A percentile compares a stretch with the other conserved stretches of the same genome.
phyloP scores from a whole-genome alignment of 2,797 vertebrate genomes.

The Hafferia zeledoni region DNA sequence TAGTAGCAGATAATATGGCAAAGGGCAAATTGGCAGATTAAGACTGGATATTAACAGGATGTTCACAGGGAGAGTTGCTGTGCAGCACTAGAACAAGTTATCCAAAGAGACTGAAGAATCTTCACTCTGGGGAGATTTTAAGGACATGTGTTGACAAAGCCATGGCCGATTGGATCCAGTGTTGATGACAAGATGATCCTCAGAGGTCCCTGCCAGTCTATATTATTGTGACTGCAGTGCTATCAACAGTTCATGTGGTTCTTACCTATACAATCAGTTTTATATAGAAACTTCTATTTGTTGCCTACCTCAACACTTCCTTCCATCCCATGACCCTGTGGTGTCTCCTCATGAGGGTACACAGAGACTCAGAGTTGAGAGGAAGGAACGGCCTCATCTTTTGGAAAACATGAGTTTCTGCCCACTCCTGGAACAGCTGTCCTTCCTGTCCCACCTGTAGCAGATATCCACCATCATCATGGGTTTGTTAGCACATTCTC shows the following conservation, averaged over 20 bases:
- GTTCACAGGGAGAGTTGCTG: background rate
- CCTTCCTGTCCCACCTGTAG: background rate
- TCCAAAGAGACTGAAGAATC: background rate
- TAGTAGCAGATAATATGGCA: background rate
- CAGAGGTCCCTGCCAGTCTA: background rate
- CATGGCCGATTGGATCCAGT: background rate
- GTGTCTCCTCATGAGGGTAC: background rate
- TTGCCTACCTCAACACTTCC: background rate
- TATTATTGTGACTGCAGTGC: background rate
- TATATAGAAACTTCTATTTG: background rate
- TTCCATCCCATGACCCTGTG: background rate
- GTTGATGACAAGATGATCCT: background rate
- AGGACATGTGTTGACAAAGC: background rate
- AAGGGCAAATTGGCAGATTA: background rate
- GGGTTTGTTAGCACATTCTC: background rate
- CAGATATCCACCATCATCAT: fast-evolving
- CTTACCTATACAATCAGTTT: background rate
- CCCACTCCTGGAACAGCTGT: background rate
- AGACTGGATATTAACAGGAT: background rate
- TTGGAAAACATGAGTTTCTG: background rate
- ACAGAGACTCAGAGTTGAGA: background rate
- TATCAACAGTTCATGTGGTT: background rate
- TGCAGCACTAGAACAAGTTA: background rate
- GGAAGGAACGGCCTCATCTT: background rate
- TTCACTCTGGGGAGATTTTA: background rate